Evolutionary conservation across 2,888 invertebrate genomes (phyloP).

Genomic region (Mimachlamys varia): DNA sequence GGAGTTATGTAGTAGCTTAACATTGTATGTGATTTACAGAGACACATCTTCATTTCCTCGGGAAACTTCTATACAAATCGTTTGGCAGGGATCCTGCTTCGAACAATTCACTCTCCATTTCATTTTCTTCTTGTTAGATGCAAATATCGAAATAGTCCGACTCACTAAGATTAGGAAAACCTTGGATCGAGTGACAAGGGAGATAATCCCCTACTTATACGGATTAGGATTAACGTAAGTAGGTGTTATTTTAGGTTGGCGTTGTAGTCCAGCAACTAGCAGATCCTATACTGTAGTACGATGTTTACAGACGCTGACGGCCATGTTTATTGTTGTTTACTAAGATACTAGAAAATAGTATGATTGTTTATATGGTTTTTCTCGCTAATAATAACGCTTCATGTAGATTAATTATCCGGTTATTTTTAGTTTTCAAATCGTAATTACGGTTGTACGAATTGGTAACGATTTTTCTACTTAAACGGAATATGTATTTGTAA

Average conservation of each 20-base stretch:
- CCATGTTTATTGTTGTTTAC: not conserved
- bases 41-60: not conserved
- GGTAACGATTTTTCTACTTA: not conserved
- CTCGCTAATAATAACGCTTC: not conserved
- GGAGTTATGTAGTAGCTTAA: too few relatives aligned
- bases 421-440: not conserved
- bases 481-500: too few relatives aligned
- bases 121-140: too few relatives aligned
- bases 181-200: not conserved
- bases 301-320: not conserved
- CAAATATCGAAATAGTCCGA: not conserved
- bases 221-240: not conserved
- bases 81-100: too few relatives aligned
- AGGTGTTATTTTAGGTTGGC: not conserved
- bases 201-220: not conserved
- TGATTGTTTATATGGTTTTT: not conserved
- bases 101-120: not conserved
- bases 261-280: not conserved
- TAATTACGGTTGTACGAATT: not conserved
- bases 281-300: not conserved
- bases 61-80: not conserved
- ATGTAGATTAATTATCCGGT: not conserved
- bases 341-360: not conserved
- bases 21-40: too few relatives aligned
- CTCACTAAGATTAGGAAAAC: constrained; percentile 17